phyloP scores from a whole-genome alignment of 1,140 invertebrate species.

The Pseudomyrmex cubaensis region DNA sequence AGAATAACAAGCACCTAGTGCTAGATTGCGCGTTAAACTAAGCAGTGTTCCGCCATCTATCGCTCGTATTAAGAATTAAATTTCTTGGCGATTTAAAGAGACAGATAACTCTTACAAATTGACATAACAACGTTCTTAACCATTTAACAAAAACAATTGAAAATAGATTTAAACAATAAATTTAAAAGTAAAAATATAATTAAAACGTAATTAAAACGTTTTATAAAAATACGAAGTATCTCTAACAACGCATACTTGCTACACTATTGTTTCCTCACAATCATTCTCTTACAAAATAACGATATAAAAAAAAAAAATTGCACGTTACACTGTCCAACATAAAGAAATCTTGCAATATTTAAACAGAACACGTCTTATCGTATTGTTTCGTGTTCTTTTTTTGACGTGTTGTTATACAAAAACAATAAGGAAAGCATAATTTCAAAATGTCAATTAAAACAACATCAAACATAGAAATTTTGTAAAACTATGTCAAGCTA shows the following conservation, averaged over 20 bases:
- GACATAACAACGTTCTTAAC: neutral
- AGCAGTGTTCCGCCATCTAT: neutral
- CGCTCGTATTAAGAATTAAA: neutral
- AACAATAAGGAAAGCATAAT: neutral
- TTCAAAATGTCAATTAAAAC: constrained; percentile 5
- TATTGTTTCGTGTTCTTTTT: constrained; percentile 41
- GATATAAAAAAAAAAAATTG: constrained; percentile 4
- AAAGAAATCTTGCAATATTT: constrained; percentile 20
- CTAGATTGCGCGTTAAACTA: neutral
- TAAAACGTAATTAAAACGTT: neutral
- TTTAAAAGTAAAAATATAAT: neutral
- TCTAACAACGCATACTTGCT: too few relatives aligned
- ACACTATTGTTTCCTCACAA: neutral
- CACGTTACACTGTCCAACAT: neutral
- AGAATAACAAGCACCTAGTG: neutral
- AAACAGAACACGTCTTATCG: constrained; percentile 46
- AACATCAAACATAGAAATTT: neutral
- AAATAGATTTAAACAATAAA: too few relatives aligned
- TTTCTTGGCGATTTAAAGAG: neutral
- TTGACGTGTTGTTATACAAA: neutral
- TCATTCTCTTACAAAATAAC: neutral
- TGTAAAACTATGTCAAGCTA: neutral
- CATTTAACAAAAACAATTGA: too few relatives aligned
- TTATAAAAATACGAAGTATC: neutral
- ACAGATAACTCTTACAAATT: neutral